These are phyloP conservation scores for Aspidoscelis tigris DNA, from an alignment of 2,113 vertebrate species.

Conservation along the genomic window DNA sequence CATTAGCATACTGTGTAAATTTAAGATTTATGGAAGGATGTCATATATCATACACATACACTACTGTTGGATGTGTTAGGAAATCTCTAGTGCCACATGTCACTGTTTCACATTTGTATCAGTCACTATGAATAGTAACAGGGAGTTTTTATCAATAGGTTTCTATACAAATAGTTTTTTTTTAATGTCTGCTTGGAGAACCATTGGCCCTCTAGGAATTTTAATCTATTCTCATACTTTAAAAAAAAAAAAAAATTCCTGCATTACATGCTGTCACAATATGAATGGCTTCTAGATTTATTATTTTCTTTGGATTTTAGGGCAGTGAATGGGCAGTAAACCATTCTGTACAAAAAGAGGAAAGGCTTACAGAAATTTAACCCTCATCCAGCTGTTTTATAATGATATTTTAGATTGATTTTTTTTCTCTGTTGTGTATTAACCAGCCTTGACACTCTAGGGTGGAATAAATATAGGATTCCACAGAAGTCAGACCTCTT, in stretches of 20 bases:
- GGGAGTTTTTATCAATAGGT: constrained; percentile 35
- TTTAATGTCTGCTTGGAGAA: constrained; percentile 44
- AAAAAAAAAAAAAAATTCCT: constrained; percentile 6
- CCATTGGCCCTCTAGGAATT: constrained; percentile 40
- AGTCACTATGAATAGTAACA: constrained; percentile 55
- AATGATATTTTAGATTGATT: too few species aligned
- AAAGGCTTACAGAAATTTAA: not conserved
- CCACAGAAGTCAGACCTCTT: too few species aligned
- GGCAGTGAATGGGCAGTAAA: constrained; percentile 21
- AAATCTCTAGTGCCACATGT: constrained; percentile 68
- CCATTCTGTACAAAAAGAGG: not conserved
- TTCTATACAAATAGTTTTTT: constrained; percentile 48
- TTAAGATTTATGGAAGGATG: constrained; percentile 69
- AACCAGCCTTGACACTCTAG: too few species aligned
- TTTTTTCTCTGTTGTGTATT: too few species aligned
- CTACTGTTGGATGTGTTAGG: constrained; percentile 64
- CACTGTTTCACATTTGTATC: constrained; percentile 68
- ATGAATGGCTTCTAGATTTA: constrained; percentile 45
- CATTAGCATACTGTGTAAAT: constrained; percentile 69
- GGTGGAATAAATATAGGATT: too few species aligned
- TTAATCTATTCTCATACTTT: constrained; percentile 14
- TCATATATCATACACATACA: constrained; percentile 61
- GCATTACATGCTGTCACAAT: constrained; percentile 26
- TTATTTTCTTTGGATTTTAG: constrained; percentile 43
- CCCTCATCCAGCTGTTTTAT: too few species aligned